Evolutionary conservation across 1,140 invertebrate species (phyloP), one percentile per base, ranked within the genome.

Genomic region (Ruditapes philippinarum): DNA sequence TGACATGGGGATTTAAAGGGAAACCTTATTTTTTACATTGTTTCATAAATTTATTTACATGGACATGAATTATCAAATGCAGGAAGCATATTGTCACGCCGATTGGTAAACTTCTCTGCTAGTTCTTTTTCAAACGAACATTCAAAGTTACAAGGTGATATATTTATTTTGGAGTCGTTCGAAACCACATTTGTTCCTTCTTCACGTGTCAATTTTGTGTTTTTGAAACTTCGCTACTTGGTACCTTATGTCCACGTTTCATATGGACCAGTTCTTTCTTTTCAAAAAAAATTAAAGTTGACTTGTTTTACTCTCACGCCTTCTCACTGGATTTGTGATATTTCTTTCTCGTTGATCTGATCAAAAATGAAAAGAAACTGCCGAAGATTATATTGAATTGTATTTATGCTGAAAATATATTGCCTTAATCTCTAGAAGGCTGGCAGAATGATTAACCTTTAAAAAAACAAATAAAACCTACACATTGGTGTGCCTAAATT

Each of bases 181-280:
- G 28, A 4, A 70, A 11, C 42, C 19, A 31, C 36, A 4, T 0
- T 40, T 2, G n/a, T 33, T 31, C 25, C 40, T n/a, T 33, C 25
- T n/a, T 19, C 36, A 0, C 17, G 25, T 54, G 19, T 65, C 74
- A 19, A n/a, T n/a, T 19, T 7, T 25, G 57, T 11, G 9, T 38
- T 14, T 54, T 78, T 36, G 49, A 9, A 14, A n/a, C 74, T 14
- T 78, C 74, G 1, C 36, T 22, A n/a, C n/a, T n/a, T 11, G 31
- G 22, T 19, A 36, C 74, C 49, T 62, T 82, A 17, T 22, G 11
- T 0, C 62, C 62, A 40, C 45, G 45, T 51, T 84, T 84, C 65
- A 84, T 70, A 0, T 49, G 81, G 22, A 73, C 62, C 0, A 84
- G 38, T 36, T 84, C 81, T 73, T 84, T 84, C 60, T 84, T 84